Percentiles rank a stretch among this genome's conserved stretches.
Conservation (phyloP, 2,888 invertebrate species). For the Drosophila basisetae region DNA sequence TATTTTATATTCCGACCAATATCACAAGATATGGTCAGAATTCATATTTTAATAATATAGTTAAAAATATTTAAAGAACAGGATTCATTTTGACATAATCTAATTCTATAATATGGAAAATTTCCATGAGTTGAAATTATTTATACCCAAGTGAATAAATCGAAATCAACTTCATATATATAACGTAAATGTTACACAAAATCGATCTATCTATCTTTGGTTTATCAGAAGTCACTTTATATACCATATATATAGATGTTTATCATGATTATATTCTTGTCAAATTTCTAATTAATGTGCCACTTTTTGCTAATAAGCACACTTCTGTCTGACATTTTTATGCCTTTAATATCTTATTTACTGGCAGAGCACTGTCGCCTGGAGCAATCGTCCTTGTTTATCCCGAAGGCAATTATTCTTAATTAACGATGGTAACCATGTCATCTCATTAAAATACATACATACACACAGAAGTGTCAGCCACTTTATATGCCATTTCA, state of each 20-base stretch:
- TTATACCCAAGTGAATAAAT: background rate
- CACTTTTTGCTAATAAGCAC: background rate
- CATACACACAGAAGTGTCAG: background rate
- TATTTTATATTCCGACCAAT: no score
- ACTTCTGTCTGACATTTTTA: background rate
- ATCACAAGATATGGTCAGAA: no score
- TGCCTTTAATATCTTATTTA: background rate
- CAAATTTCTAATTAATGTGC: background rate
- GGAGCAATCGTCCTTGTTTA: background rate
- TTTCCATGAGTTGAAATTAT: background rate
- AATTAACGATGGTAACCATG: constrained; percentile 18
- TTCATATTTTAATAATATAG: no score
- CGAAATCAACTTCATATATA: background rate
- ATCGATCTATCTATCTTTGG: background rate
- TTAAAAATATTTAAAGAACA: no score
- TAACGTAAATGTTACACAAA: background rate
- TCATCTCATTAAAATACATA: constrained; percentile 9
- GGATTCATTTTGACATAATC: background rate
- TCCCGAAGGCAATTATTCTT: background rate
- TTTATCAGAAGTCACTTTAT: background rate
- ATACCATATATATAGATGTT: background rate
- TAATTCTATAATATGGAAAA: background rate
- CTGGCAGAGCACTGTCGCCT: background rate
- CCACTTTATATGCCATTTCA: background rate
- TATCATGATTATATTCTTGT: background rate